Percentiles rank a stretch among this genome's conserved stretches.
Evolutionary conservation across 2,888 invertebrate genomes (phyloP).

Genomic region (Leuctra nigra): DNA sequence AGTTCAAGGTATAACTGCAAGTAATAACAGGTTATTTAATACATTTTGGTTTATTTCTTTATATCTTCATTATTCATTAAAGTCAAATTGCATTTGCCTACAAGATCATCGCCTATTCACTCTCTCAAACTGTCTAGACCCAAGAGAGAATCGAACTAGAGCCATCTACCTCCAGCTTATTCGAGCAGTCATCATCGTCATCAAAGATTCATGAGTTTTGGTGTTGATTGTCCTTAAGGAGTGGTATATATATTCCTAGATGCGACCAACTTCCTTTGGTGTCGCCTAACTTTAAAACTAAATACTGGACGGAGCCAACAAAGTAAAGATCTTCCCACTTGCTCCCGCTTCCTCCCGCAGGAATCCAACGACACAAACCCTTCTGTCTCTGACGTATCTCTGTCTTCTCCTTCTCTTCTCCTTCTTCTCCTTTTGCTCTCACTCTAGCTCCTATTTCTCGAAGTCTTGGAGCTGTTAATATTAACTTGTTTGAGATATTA

Average conservation of each 20-base stretch:
- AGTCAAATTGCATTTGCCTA: too few relatives aligned
- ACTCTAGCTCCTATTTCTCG: too few relatives aligned
- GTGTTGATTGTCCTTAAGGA: neutral
- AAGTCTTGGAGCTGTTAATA: too few relatives aligned
- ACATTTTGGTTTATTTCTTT: too few relatives aligned
- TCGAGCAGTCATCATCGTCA: too few relatives aligned
- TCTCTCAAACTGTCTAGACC: neutral
- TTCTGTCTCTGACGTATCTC: neutral
- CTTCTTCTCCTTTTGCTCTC: too few relatives aligned
- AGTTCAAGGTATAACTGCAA: too few relatives aligned
- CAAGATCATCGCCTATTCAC: too few relatives aligned
- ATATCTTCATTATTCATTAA: too few relatives aligned
- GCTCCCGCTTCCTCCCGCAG: neutral
- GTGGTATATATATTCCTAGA: neutral
- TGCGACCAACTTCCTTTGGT: slow-evolving; percentile 11
- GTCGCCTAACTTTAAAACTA: slow-evolving; percentile 18
- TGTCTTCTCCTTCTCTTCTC: neutral
- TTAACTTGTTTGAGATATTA: too few relatives aligned
- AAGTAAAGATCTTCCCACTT: slow-evolving; percentile 8
- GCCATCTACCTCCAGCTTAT: too few relatives aligned
- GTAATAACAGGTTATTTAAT: too few relatives aligned
- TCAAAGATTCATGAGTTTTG: slow-evolving; percentile 3
- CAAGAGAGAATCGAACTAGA: neutral
- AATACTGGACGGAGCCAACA: slow-evolving; percentile 15
- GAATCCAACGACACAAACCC: neutral